Conservation (phyloP, 2,797 vertebrate genomes). For the Melanotaenia boesemani region DNA sequence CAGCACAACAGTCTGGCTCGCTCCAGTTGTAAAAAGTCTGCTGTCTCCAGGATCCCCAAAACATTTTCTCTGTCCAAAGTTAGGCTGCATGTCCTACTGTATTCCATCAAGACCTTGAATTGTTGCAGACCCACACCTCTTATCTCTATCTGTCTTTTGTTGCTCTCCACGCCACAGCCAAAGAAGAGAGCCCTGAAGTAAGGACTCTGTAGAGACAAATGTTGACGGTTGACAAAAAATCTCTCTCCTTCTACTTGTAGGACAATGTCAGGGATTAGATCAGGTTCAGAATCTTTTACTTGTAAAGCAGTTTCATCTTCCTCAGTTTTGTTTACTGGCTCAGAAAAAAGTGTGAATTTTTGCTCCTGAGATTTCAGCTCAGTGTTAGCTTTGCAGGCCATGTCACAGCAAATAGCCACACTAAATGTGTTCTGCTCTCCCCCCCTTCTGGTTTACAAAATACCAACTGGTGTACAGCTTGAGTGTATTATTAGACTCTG, state of each 20-base stretch:
- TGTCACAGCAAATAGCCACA: constrained; percentile 55
- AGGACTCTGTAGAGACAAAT: constrained; percentile 84
- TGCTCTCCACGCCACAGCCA: constrained; percentile 85
- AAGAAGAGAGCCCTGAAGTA: constrained; percentile 93
- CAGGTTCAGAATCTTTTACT: constrained; percentile 38
- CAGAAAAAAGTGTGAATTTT: constrained; percentile 10
- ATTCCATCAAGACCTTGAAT: constrained; percentile 86
- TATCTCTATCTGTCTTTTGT: constrained; percentile 80
- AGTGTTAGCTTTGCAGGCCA: constrained; percentile 65
- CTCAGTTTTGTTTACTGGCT: constrained; percentile 30
- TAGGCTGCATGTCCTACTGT: constrained; percentile 75
- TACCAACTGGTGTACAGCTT: constrained; percentile 39
- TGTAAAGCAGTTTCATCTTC: constrained; percentile 29
- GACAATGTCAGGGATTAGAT: constrained; percentile 73
- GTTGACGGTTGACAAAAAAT: constrained; percentile 86
- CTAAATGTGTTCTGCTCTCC: constrained; percentile 27
- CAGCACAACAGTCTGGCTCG: constrained; percentile 85
- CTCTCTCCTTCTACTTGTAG: constrained; percentile 83
- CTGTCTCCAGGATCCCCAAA: constrained; percentile 85
- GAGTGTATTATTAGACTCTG: constrained; percentile 72
- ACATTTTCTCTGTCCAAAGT: constrained; percentile 83
- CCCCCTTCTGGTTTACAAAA: constrained; percentile 51
- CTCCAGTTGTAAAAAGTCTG: constrained; percentile 89
- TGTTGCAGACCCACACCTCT: constrained; percentile 77
- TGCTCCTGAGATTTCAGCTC: constrained; percentile 40